phyloP scores from a whole-genome alignment of 1,140 invertebrate species.

The Nephila pilipes region DNA sequence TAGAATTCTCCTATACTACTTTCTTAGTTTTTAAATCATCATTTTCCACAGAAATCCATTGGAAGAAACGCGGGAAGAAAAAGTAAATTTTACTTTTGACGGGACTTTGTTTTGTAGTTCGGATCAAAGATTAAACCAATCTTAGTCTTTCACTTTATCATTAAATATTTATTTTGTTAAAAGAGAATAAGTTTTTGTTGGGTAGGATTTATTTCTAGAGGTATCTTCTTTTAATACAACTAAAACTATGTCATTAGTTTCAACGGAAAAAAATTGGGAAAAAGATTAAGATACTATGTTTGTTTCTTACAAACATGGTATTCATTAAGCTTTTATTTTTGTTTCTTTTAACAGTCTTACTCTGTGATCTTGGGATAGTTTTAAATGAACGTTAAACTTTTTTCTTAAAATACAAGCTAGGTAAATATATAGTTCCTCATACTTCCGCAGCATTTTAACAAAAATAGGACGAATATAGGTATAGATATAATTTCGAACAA shows the following conservation, averaged over 20 bases:
- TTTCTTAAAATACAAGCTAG: too few relatives aligned
- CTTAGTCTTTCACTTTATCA: constrained; percentile 41
- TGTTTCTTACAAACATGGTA: background rate
- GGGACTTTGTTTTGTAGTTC: constrained; percentile 5
- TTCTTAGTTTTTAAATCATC: background rate
- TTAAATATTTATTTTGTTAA: constrained; percentile 65
- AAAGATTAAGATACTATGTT: constrained; percentile 1
- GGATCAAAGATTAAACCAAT: constrained; percentile 31
- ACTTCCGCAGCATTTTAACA: too few relatives aligned
- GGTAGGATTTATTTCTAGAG: background rate
- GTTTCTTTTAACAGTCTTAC: background rate
- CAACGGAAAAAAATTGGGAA: background rate
- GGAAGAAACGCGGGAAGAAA: background rate
- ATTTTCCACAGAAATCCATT: background rate
- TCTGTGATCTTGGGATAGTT: background rate
- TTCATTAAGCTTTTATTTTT: constrained; percentile 22
- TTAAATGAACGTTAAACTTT: too few relatives aligned
- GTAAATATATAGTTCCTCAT: too few relatives aligned
- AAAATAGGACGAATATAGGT: too few relatives aligned
- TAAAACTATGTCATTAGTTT: background rate
- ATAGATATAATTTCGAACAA: too few relatives aligned
- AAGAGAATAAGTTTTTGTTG: constrained; percentile 50
- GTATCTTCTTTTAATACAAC: background rate
- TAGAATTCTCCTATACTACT: background rate
- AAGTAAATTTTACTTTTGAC: constrained; percentile 22